phyloP scores from a whole-genome alignment of 2,113 vertebrate genomes.

The Brachypteracias leptosomus region DNA sequence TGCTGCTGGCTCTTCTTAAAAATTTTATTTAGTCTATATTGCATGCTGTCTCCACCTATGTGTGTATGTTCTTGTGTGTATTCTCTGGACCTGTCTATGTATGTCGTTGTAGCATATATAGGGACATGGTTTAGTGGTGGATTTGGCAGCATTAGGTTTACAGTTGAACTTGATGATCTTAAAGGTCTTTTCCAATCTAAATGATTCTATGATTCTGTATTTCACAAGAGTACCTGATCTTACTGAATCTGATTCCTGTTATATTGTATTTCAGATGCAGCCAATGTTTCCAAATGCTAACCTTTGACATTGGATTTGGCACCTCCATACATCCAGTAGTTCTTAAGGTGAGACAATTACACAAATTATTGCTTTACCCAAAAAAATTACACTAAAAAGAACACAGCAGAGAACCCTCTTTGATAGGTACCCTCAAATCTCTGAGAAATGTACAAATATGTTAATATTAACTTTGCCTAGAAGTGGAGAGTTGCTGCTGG shows the following conservation, averaged over 20 bases:
- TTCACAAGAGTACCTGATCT: neutral
- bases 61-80: neutral
- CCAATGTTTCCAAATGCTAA: slow-evolving; percentile 91
- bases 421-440: neutral
- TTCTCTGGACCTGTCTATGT: neutral
- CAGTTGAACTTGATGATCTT: neutral
- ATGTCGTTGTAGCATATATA: neutral
- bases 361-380: neutral
- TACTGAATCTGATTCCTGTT: neutral
- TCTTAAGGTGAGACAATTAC: slow-evolving; percentile 79
- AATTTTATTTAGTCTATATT: neutral
- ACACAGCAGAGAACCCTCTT: neutral
- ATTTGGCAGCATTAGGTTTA: neutral
- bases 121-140: neutral
- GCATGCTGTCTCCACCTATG: neutral
- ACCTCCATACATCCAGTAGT: slow-evolving; percentile 74
- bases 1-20: neutral
- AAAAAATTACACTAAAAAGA: neutral
- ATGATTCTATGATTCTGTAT: neutral
- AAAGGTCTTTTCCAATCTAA: neutral
- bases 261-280: slow-evolving; percentile 81
- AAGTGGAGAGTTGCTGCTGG: neutral
- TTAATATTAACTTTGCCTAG: neutral
- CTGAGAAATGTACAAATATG: neutral
- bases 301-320: slow-evolving; percentile 85